phyloP scores from a whole-genome alignment of 2,797 vertebrate species.

The Petrocephalus schoutedeni region DNA sequence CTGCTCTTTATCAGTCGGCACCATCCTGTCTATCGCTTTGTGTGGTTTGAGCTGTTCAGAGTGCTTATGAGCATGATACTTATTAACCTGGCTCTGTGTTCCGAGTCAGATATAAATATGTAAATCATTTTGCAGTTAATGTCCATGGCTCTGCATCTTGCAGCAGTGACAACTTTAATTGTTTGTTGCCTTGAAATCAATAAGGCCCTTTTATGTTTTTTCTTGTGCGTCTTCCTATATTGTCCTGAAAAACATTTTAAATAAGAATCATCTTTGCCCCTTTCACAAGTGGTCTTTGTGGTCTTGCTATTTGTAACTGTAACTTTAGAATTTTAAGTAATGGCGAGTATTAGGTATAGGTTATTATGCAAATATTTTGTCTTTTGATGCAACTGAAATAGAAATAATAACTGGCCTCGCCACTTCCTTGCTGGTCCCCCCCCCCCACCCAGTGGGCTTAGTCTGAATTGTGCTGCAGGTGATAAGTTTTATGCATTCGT shows the following conservation, averaged over 20 bases:
- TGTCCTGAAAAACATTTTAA: not conserved
- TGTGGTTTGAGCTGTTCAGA: not conserved
- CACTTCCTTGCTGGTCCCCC: not conserved
- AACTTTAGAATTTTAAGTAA: not conserved
- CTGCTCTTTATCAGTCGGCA: not conserved
- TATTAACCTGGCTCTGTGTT: not conserved
- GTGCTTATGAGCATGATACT: not conserved
- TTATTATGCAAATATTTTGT: not conserved
- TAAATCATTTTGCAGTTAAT: not conserved
- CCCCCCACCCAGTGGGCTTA: not conserved
- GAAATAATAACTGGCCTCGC: not conserved
- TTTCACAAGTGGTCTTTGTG: not conserved
- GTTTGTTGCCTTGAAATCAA: not conserved
- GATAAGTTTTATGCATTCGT: not conserved
- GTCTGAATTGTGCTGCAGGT: not conserved
- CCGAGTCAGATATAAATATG: not conserved
- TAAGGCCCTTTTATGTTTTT: not conserved
- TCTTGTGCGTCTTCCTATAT: not conserved
- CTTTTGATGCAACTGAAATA: not conserved
- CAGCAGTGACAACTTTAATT: not conserved
- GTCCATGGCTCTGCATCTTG: not conserved
- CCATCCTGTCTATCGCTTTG: not conserved
- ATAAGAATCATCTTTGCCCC: not conserved
- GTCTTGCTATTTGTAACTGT: not conserved
- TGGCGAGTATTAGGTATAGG: not conserved